These are phyloP conservation scores for Tor tambroides DNA, from an alignment of 2,113 vertebrate species.

Conservation along the genomic window DNA sequence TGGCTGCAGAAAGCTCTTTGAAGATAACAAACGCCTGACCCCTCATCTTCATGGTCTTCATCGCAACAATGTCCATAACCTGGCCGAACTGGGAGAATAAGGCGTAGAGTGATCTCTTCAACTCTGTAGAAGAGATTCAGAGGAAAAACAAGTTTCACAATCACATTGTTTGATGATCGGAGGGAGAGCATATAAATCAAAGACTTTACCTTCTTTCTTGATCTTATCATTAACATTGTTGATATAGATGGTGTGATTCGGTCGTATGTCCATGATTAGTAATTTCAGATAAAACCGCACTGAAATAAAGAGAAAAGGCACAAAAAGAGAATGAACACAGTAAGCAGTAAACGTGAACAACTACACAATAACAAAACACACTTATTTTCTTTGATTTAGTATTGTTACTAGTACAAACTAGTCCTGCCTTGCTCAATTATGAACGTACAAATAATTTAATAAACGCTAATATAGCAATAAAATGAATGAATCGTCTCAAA, in stretches of 20 bases:
- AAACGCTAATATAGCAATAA: neutral
- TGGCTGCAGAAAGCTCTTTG: conserved; percentile 90
- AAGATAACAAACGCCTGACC: conserved; percentile 97
- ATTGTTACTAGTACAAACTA: too few relatives aligned
- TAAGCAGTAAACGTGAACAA: neutral
- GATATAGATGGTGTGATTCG: conserved; percentile 97
- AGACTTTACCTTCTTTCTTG: conserved; percentile 88
- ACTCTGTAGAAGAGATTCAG: conserved; percentile 73
- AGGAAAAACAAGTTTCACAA: neutral
- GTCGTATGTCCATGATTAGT: conserved; percentile 89
- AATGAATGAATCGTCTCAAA: neutral
- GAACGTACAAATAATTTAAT: neutral
- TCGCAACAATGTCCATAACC: conserved; percentile 89
- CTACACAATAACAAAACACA: neutral
- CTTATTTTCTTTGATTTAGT: too few relatives aligned
- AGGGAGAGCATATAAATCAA: neutral
- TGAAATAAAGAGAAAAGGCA: neutral
- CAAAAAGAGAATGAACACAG: neutral
- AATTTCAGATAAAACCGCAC: neutral
- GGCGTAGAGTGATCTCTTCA: conserved; percentile 93
- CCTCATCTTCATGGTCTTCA: conserved; percentile 95
- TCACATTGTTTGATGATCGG: neutral
- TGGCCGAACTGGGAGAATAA: conserved; percentile 98
- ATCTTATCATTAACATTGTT: conserved; percentile 97
- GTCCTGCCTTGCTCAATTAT: neutral